Base-by-base conservation (phyloP, 2,113 vertebrate species). In the Leptodactylus fuscus region DNA sequence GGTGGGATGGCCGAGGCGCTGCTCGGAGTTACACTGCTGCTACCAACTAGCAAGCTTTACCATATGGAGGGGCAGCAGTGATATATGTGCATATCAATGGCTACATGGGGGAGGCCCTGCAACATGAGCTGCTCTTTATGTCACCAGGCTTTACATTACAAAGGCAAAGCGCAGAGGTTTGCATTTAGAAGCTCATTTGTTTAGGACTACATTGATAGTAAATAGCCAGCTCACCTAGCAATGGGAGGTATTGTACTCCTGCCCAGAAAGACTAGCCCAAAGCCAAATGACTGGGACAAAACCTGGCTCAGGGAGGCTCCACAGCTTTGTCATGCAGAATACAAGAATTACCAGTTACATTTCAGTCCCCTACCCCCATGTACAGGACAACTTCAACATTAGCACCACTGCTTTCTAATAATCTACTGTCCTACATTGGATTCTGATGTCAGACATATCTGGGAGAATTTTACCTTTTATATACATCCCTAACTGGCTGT, bases 1-100 rank as follows among this genome's bases (percentile, higher is more conserved):
- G 91, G 91, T 91, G 92, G 93, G 94, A 94, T 53, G 94, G 93
- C 91, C 92, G 91, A 91, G 91, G 29, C 27, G 5, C 9, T 49
- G 71, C n/a, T 29, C 36, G 51, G 55, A 84, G 44, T 34, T 36
- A 32, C 41, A 22, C 77, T 58, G 51, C 71, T 24, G 34, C 73
- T 29, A 51, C 34, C 76, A 78, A 55, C 15, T 18, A 76, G 74
- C 20, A 55, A 6, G 10, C 51, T 38, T 12, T 13, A 7, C 32
- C 18, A 11, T 41, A 15, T 60, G 22, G 32, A 9, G 13, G 41
- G 41, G 41, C n/a, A n/a, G n/a, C n/a, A n/a, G n/a, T n/a, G n/a
- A n/a, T n/a, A n/a, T n/a, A n/a, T n/a, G n/a, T n/a, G n/a, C n/a
- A n/a, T n/a, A n/a, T n/a, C n/a, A n/a, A n/a, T n/a, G n/a, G n/a